These are phyloP conservation scores for Calypte anna DNA, from an alignment of 2,113 vertebrate species.

Conservation along the genomic window DNA sequence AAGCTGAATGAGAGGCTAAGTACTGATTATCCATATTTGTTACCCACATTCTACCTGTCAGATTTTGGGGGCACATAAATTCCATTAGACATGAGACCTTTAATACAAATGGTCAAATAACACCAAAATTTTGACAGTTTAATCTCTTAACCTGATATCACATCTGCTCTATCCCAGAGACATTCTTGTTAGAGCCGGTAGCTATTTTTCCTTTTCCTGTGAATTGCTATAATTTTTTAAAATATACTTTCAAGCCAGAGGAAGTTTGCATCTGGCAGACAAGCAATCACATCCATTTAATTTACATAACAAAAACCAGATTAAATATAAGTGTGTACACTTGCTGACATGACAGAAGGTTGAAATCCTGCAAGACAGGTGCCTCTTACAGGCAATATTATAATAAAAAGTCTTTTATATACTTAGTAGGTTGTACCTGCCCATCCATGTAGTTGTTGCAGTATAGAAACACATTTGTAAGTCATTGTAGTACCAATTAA, in stretches of 20 bases:
- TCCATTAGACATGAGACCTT: slow-evolving; percentile 37
- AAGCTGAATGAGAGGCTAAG: neutral
- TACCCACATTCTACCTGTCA: slow-evolving; percentile 2
- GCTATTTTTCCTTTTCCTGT: slow-evolving; percentile 17
- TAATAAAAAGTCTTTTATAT: neutral
- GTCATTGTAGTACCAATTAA: neutral
- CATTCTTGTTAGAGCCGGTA: slow-evolving; percentile 21
- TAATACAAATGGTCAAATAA: slow-evolving; percentile 39
- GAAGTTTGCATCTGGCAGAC: slow-evolving; percentile 16
- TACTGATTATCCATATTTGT: neutral
- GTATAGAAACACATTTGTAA: neutral
- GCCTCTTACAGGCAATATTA: slow-evolving; percentile 30
- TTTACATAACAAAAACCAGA: slow-evolving; percentile 61
- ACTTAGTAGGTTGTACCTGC: neutral
- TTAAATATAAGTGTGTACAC: slow-evolving; percentile 16
- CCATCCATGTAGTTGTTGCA: neutral
- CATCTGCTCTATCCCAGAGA: slow-evolving; percentile 3
- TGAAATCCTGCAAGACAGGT: slow-evolving; percentile 45
- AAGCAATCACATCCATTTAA: slow-evolving; percentile 33
- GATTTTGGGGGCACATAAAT: slow-evolving; percentile 31
- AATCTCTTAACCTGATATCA: neutral
- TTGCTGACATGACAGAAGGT: slow-evolving; percentile 56
- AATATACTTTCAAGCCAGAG: slow-evolving; percentile 39
- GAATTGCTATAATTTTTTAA: slow-evolving; percentile 33
- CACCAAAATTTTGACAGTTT: slow-evolving; percentile 30